Evolutionary conservation across 2,113 vertebrate species (phyloP).

Genomic region (Petrocephalus zakoni): DNA sequence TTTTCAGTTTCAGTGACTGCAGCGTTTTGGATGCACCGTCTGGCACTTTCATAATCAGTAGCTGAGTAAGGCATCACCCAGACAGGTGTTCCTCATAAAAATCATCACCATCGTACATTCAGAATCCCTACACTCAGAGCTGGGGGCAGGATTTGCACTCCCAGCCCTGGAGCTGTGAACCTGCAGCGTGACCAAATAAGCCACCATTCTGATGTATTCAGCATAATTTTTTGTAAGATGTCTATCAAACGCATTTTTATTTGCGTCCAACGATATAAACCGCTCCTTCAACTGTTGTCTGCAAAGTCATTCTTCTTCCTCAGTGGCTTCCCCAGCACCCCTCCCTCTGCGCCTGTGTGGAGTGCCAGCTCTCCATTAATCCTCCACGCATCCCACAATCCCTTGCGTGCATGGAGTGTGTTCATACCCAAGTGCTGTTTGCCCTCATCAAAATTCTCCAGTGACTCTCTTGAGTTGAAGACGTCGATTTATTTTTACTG

Average conservation of each 20-base stretch:
- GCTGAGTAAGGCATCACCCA: not conserved
- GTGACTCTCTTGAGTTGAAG: constrained; percentile 30
- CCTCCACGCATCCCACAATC: constrained; percentile 5
- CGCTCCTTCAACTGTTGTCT: not conserved
- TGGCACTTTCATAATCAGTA: not conserved
- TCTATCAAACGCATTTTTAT: constrained; percentile 1
- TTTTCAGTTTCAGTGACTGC: not conserved
- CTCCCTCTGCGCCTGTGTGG: not conserved
- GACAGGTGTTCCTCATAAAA: not conserved
- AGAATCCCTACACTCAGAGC: not conserved
- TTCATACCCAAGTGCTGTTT: not conserved
- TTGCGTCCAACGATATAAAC: not conserved
- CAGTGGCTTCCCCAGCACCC: too few relatives aligned
- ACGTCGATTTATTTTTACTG: constrained; percentile 21
- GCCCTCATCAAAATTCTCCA: constrained; percentile 15
- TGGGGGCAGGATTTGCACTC: not conserved
- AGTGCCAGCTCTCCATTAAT: not conserved
- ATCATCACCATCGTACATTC: not conserved
- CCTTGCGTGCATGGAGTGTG: not conserved
- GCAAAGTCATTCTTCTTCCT: not conserved
- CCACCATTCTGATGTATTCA: not conserved
- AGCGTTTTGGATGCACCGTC: not conserved
- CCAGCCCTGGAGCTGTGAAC: not conserved
- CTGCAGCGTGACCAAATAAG: not conserved
- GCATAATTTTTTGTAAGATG: not conserved